These are phyloP conservation scores for Kobus ellipsiprymnus DNA, from an alignment of 2,113 vertebrate genomes.

Conservation along the genomic window DNA sequence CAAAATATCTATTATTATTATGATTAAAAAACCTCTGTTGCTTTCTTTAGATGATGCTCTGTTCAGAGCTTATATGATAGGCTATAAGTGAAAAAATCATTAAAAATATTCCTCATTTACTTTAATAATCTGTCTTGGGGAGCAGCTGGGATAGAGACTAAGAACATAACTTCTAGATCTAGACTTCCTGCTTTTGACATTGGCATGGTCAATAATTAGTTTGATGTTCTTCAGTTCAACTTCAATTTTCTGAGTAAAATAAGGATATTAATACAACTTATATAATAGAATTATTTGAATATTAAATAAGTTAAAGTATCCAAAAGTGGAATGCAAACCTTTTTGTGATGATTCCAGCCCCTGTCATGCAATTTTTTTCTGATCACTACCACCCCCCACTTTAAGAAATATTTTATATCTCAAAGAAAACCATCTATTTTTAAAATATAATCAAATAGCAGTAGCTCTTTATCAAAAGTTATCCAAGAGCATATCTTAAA, in stretches of 20 bases:
- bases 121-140: background rate
- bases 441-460: background rate
- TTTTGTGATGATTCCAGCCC: background rate
- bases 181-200: background rate
- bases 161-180: background rate
- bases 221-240: background rate
- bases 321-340: background rate
- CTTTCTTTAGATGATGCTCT: background rate
- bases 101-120: background rate
- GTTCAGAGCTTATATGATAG: background rate
- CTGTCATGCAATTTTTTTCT: background rate
- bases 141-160: background rate
- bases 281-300: background rate
- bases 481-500: background rate
- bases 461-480: background rate
- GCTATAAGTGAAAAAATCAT: background rate
- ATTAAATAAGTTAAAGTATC: background rate
- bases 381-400: accelerated
- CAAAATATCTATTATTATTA: background rate
- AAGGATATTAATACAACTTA: background rate
- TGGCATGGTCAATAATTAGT: background rate
- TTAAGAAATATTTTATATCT: background rate
- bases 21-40: background rate
- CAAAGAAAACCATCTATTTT: background rate
- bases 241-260: background rate